Base-by-base conservation (phyloP, 2,888 invertebrate species). In the Diarsia mendica region DNA sequence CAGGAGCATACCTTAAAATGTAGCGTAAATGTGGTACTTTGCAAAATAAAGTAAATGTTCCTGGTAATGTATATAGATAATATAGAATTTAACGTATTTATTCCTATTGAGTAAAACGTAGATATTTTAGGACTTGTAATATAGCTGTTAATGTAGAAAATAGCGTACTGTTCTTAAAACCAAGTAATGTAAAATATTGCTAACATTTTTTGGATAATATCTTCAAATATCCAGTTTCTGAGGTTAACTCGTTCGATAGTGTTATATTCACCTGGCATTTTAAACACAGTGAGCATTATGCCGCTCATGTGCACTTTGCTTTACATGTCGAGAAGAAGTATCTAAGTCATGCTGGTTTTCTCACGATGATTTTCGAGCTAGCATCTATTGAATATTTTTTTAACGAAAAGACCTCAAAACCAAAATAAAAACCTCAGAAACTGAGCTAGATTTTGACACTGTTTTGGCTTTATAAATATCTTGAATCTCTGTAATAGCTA, bases 41-140 rank as follows among this genome's bases (percentile, higher is more conserved):
- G 61, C 51, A 72, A 75, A 66, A 72, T 72, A 80, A 84, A 72
- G 76, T 81, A 78, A 78, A 90, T 89, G 90, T 90, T 90, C 90
- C 90, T 90, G 85, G 74, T 80, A 79, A 53, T 87, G 81, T 88
- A 86, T 55, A 87, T 84, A 89, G 63, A 88, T 84, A 89, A 64
- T 39, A 64, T 80, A 84, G 73, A 70, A 28, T 77, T 72, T 83
- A 80, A 72, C 76, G 80, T 85, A 85, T 87, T 87, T 86, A 86
- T 85, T 87, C 67, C 73, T 77, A 79, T 82, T 82, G 80, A 82
- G 76, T 69, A 78, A 82, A 75, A 23, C 72, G 72, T 82, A 72
- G 72, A 58, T 63, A 58, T 20, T 8, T 53, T 67, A 81, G 49
- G 8, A 33, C 4, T 69, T 63, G 23, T 70, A 63, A 61, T 53